These are phyloP conservation scores for Ciconia boyciana DNA, from an alignment of 2,113 vertebrate species.

Conservation along the genomic window DNA sequence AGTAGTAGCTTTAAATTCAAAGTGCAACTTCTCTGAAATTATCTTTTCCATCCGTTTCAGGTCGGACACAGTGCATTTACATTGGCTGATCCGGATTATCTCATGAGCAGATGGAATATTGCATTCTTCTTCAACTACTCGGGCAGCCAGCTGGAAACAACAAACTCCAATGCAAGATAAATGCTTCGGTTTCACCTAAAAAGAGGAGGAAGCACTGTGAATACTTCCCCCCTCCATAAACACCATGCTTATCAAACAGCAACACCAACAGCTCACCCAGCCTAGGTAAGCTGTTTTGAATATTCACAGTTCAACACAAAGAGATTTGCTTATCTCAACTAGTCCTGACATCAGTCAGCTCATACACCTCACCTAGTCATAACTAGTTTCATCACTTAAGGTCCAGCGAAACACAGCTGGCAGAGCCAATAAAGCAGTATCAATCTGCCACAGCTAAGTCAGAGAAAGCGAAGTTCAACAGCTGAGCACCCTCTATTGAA, in stretches of 20 bases:
- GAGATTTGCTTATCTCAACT: background rate
- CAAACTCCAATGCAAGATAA: slow-evolving; percentile 94
- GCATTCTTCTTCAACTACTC: slow-evolving; percentile 87
- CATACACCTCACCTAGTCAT: background rate
- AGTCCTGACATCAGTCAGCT: too few relatives aligned
- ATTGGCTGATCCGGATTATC: slow-evolving; percentile 95
- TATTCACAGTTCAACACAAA: rapidly evolving
- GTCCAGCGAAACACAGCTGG: background rate
- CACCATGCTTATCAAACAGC: rapidly evolving
- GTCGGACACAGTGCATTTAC: slow-evolving; percentile 94
- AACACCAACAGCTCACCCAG: background rate
- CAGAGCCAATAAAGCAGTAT: background rate
- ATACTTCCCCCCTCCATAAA: rapidly evolving
- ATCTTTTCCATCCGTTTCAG: slow-evolving; percentile 96
- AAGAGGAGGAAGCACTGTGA: rapidly evolving
- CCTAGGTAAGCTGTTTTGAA: background rate
- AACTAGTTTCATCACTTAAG: background rate
- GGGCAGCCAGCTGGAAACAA: slow-evolving; percentile 91
- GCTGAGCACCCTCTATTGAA: background rate
- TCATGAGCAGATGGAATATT: slow-evolving; percentile 85
- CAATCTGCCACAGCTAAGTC: rapidly evolving
- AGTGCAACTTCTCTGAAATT: slow-evolving; percentile 91
- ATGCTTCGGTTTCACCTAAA: slow-evolving; percentile 92
- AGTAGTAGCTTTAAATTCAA: slow-evolving; percentile 93
- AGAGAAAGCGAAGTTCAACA: rapidly evolving